phyloP scores from a whole-genome alignment of 2,888 invertebrate genomes.

The Ichneumoninae sp. region DNA sequence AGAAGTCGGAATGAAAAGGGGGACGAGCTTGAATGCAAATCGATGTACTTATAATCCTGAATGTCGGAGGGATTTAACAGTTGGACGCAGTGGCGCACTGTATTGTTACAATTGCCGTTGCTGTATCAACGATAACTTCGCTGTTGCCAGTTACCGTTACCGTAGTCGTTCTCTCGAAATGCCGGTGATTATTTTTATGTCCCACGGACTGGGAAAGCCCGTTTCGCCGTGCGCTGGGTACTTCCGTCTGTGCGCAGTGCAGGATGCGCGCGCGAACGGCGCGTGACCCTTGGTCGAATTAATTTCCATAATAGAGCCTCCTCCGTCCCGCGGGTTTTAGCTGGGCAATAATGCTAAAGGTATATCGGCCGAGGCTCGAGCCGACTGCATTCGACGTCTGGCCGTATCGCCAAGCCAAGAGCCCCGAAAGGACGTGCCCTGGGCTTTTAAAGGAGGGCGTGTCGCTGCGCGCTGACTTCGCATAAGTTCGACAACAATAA shows the following conservation, averaged over 20 bases:
- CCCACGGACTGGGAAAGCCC: neutral
- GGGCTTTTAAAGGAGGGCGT: too few relatives aligned
- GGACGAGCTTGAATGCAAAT: slow-evolving; percentile 5
- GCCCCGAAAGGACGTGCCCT: neutral
- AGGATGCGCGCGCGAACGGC: neutral
- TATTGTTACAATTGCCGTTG: slow-evolving; percentile 14
- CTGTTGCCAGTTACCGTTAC: slow-evolving; percentile 8
- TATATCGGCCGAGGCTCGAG: neutral
- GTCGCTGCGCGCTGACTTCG: too few relatives aligned
- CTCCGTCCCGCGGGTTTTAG: neutral
- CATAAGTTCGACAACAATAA: too few relatives aligned
- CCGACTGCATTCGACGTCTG: neutral
- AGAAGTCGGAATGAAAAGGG: neutral
- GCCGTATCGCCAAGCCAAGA: neutral
- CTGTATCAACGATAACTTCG: slow-evolving; percentile 1
- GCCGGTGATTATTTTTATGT: slow-evolving; percentile 43
- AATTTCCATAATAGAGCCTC: slow-evolving; percentile 50
- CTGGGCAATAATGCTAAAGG: slow-evolving; percentile 38
- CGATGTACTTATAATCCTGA: slow-evolving; percentile 35
- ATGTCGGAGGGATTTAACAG: slow-evolving; percentile 28
- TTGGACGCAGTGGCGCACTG: neutral
- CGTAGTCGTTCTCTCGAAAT: slow-evolving; percentile 4
- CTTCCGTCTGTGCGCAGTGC: neutral
- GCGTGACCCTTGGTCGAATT: slow-evolving; percentile 24
- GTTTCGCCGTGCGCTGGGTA: neutral